Evolutionary conservation across 1,140 invertebrate species (phyloP).

Genomic region (Aphidius ervi): DNA sequence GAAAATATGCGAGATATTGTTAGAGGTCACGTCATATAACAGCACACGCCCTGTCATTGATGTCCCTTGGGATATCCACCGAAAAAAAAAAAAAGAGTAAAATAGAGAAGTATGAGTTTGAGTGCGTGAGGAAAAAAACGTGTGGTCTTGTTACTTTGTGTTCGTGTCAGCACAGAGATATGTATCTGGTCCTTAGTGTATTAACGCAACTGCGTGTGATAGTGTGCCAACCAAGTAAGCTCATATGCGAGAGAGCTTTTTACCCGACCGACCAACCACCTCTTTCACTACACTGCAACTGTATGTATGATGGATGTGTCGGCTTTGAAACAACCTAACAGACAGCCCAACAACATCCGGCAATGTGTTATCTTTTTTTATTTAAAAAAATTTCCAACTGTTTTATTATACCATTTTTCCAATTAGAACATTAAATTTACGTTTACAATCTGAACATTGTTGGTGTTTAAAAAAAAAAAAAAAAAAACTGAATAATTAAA

Average conservation of each 20-base stretch:
- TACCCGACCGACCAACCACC: neutral
- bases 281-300: neutral
- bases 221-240: constrained; percentile 3
- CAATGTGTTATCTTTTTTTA: neutral
- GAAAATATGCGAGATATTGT: too few relatives aligned
- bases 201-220: constrained; percentile 6
- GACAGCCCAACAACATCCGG: constrained; percentile 26
- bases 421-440: too few relatives aligned
- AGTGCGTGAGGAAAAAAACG: too few relatives aligned
- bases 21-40: too few relatives aligned
- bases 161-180: constrained; percentile 18
- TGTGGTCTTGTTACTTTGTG: constrained; percentile 11
- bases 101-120: too few relatives aligned
- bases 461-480: too few relatives aligned
- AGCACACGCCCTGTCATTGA: too few relatives aligned
- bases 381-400: too few relatives aligned
- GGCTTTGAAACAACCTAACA: constrained; percentile 41
- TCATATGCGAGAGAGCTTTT: too few relatives aligned
- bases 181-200: constrained; percentile 6
- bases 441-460: too few relatives aligned
- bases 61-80: neutral
- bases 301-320: constrained; percentile 38
- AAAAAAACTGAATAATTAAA: too few relatives aligned
- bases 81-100: neutral
- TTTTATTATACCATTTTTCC: too few relatives aligned